A percentile compares a stretch with the other conserved stretches of the same genome.
These are phyloP conservation scores for Mayetiola destructor DNA, from an alignment of 2,888 invertebrate species.

Conservation along the genomic window DNA sequence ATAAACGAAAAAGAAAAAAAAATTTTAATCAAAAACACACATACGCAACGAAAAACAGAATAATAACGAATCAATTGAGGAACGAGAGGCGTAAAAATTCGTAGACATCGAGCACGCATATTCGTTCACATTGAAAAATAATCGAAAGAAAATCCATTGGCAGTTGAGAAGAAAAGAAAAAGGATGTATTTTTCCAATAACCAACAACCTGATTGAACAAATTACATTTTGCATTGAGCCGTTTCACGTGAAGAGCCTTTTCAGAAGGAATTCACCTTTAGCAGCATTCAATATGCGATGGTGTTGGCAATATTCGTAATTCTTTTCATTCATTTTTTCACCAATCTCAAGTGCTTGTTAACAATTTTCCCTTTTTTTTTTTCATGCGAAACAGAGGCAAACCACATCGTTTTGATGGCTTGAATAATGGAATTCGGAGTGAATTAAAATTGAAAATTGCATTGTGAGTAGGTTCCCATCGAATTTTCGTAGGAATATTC, in stretches of 20 bases:
- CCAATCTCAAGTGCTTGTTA: no score
- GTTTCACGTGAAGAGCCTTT: slow-evolving; percentile 8
- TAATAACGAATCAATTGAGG: neutral
- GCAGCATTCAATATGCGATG: no score
- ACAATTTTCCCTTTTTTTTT: no score
- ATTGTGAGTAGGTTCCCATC: no score
- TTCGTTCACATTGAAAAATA: neutral
- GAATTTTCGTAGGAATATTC: no score
- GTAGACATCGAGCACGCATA: neutral
- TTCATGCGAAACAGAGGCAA: no score
- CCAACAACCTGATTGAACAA: slow-evolving; percentile 12
- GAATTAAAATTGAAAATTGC: no score
- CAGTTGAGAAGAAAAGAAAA: neutral
- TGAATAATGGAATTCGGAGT: no score
- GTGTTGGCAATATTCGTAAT: no score
- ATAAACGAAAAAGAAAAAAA: neutral
- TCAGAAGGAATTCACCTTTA: slow-evolving; percentile 2
- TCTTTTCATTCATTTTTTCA: no score
- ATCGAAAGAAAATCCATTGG: neutral
- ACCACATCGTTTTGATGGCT: no score
- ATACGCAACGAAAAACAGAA: neutral
- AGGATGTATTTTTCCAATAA: slow-evolving; percentile 12
- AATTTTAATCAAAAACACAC: neutral
- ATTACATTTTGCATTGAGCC: slow-evolving; percentile 5
- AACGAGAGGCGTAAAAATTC: neutral